phyloP scores from a whole-genome alignment of 2,113 vertebrate genomes.

The Orycteropus afer region DNA sequence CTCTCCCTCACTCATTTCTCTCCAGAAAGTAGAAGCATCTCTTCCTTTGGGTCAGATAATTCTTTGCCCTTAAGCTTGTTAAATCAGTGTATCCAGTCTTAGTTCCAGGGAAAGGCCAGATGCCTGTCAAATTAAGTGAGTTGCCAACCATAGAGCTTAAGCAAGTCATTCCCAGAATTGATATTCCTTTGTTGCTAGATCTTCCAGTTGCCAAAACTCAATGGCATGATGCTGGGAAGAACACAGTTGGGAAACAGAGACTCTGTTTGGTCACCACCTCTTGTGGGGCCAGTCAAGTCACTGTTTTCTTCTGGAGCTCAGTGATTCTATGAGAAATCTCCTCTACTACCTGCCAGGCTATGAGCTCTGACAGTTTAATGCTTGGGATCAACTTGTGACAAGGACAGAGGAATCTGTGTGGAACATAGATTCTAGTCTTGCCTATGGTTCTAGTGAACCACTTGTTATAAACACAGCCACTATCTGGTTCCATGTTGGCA shows the following conservation, averaged over 20 bases:
- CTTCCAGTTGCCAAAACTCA: neutral
- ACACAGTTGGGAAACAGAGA: neutral
- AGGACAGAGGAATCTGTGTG: neutral
- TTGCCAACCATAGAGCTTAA: neutral
- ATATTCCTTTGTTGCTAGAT: neutral
- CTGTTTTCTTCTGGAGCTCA: neutral
- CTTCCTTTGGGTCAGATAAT: neutral
- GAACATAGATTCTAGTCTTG: neutral
- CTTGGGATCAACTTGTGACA: neutral
- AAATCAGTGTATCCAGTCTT: neutral
- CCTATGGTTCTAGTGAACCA: neutral
- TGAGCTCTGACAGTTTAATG: neutral
- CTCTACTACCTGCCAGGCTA: neutral
- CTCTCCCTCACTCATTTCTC: neutral
- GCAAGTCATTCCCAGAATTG: neutral
- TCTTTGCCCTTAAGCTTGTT: conserved; percentile 15
- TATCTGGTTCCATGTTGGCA: neutral
- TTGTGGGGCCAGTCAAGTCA: neutral
- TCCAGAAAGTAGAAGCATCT: neutral
- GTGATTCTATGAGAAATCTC: neutral
- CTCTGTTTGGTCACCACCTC: neutral
- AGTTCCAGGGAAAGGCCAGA: neutral
- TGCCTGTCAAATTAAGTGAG: conserved; percentile 2
- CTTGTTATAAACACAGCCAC: conserved; percentile 26
- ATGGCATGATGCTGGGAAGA: neutral